Evolutionary conservation across 2,113 vertebrate species (phyloP).

Genomic region (Spermophilus dauricus): DNA sequence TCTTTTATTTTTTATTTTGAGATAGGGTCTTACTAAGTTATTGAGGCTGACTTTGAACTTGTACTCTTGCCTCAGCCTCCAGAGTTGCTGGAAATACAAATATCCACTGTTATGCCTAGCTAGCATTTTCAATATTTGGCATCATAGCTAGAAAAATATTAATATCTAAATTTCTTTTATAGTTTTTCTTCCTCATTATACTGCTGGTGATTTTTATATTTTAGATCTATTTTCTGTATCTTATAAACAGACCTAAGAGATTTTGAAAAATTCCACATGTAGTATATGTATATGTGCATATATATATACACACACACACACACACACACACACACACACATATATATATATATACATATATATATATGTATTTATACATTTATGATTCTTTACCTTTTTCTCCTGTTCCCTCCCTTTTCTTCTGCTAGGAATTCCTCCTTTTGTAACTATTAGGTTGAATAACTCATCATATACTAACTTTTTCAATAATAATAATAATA

Average conservation of each 20-base stretch:
- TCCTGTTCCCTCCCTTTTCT: neutral
- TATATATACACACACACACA: too few relatives aligned
- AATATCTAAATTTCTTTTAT: neutral
- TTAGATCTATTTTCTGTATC: neutral
- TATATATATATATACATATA: neutral
- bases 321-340: too few relatives aligned
- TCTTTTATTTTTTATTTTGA: too few relatives aligned
- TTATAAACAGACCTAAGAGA: neutral
- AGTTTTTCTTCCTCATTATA: neutral
- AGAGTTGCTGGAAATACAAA: too few relatives aligned
- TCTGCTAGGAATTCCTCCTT: neutral
- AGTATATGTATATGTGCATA: neutral
- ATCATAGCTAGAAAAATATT: neutral
- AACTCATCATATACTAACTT: slow-evolving; percentile 47
- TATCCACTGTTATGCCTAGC: too few relatives aligned
- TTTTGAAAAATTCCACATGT: neutral
- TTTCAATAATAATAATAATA: slow-evolving; percentile 55
- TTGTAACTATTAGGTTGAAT: neutral
- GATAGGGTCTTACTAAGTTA: too few relatives aligned
- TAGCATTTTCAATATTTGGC: neutral
- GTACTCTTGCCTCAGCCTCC: too few relatives aligned
- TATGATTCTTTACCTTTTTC: neutral
- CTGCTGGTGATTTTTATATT: slow-evolving; percentile 25
- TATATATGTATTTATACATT: neutral
- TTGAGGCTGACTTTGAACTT: too few relatives aligned